phyloP scores from a whole-genome alignment of 1,140 invertebrate species.

The Eciton burchellii region DNA sequence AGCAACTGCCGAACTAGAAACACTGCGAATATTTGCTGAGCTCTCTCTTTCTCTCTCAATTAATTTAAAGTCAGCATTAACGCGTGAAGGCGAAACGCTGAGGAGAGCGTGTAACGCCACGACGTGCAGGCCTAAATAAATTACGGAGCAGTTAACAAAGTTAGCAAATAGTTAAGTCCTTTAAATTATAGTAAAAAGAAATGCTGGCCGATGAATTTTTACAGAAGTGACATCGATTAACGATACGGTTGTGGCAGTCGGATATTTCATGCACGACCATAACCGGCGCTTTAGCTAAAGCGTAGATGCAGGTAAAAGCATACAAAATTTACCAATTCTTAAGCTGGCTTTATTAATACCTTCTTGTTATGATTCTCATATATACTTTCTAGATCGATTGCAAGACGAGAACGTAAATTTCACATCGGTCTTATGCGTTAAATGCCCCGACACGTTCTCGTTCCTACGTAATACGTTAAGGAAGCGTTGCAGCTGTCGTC shows the following conservation, averaged over 20 bases:
- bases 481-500: constrained; percentile 7
- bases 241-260: constrained; percentile 2
- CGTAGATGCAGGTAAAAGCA: not conserved
- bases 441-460: constrained; percentile 28
- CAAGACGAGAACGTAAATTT: constrained; percentile 43
- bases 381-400: constrained; percentile 29
- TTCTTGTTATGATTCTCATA: constrained; percentile 30
- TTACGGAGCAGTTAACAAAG: not conserved
- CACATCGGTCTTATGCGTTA: constrained; percentile 26
- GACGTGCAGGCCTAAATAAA: not conserved
- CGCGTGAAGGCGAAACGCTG: not conserved
- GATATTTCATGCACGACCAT: not conserved
- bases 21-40: no score
- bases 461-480: constrained; percentile 4
- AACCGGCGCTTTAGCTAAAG: not conserved
- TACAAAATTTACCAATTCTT: constrained; percentile 21
- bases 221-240: not conserved
- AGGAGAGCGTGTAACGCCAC: not conserved
- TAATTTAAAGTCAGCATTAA: not conserved
- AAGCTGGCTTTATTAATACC: constrained; percentile 6
- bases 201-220: not conserved
- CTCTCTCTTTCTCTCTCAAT: not conserved
- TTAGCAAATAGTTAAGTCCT: not conserved
- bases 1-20: no score
- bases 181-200: not conserved